Conservation (phyloP, 1,140 invertebrate species). For the Dryas iulia region DNA sequence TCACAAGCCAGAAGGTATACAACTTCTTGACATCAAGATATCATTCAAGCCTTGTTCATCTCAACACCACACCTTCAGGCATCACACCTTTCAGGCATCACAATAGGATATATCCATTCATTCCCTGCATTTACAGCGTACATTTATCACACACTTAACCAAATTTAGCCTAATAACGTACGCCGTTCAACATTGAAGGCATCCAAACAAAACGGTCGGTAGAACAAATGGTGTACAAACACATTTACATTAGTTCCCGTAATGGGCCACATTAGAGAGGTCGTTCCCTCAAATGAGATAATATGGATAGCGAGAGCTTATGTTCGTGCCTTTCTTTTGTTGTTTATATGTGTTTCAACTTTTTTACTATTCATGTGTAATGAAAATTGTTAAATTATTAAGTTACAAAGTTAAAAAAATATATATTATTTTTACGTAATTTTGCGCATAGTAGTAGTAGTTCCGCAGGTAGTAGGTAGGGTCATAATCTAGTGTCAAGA, state of each 20-base stretch:
- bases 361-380: too few relatives aligned
- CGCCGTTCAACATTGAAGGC: constrained; percentile 16
- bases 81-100: neutral
- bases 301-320: constrained; percentile 38
- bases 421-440: too few relatives aligned
- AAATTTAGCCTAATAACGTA: constrained; percentile 11
- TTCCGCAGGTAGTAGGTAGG: too few relatives aligned
- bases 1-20: too few relatives aligned
- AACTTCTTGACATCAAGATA: neutral
- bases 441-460: too few relatives aligned
- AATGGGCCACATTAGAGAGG: constrained; percentile 62
- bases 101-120: neutral
- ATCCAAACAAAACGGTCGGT: constrained; percentile 39
- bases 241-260: constrained; percentile 65
- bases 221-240: constrained; percentile 57
- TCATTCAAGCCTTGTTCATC: neutral
- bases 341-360: neutral
- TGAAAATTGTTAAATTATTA: too few relatives aligned
- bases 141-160: constrained; percentile 15
- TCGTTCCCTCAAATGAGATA: constrained; percentile 56
- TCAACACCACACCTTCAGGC: too few relatives aligned
- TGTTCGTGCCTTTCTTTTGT: constrained; percentile 17
- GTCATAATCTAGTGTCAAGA: too few relatives aligned
- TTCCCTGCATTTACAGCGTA: neutral
- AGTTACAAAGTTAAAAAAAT: too few relatives aligned